phyloP scores from a whole-genome alignment of 2,113 vertebrate species.

The Pomatostomus ruficeps region DNA sequence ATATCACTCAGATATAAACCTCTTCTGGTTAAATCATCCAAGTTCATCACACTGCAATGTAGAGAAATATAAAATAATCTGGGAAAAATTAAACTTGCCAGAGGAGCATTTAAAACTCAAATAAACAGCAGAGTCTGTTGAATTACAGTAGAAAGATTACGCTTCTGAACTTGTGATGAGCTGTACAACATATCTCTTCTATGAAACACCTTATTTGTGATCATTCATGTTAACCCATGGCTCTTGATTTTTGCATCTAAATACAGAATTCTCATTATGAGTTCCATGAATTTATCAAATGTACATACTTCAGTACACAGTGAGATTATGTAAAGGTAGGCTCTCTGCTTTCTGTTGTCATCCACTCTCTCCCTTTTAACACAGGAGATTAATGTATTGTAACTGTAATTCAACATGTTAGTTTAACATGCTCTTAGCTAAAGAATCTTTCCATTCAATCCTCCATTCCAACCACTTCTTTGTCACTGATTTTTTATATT shows the following conservation, averaged over 20 bases:
- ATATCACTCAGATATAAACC: slow-evolving; percentile 97
- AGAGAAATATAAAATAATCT: not conserved
- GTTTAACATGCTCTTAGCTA: not conserved
- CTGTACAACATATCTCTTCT: not conserved
- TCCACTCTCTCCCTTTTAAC: not conserved
- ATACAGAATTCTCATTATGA: not conserved
- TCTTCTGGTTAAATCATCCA: slow-evolving; percentile 92
- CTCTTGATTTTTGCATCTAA: not conserved
- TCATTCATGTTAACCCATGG: not conserved
- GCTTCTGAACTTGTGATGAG: not conserved
- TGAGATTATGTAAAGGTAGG: not conserved
- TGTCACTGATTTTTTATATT: not conserved
- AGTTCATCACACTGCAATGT: slow-evolving; percentile 89
- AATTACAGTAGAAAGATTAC: not conserved
- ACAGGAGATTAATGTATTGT: not conserved
- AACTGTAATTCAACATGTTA: not conserved
- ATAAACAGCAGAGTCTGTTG: not conserved
- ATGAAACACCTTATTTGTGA: not conserved
- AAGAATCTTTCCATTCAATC: not conserved
- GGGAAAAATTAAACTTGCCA: not conserved
- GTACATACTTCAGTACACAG: not conserved
- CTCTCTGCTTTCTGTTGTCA: not conserved
- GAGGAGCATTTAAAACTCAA: not conserved
- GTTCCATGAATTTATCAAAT: not conserved
- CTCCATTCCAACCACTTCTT: not conserved